Conservation (phyloP, 2,113 vertebrate species). For the Ptychochromis oligacanthus region DNA sequence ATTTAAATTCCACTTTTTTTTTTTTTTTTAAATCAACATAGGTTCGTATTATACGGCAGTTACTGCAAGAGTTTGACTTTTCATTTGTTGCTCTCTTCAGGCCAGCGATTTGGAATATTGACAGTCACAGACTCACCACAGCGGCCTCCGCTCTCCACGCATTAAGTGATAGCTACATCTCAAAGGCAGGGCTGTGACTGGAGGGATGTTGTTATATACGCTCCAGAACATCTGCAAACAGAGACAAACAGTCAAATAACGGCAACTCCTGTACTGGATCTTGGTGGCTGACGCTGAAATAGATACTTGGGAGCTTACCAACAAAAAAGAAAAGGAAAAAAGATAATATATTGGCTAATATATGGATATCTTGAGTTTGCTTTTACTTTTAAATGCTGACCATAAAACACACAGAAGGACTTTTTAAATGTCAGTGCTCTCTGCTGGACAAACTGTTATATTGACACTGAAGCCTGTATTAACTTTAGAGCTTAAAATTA, state of each 20-base stretch:
- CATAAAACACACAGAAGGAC: neutral
- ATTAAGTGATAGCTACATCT: slow-evolving; percentile 96
- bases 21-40: neutral
- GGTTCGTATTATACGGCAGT: neutral
- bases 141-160: slow-evolving; percentile 90
- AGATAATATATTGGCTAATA: too few species aligned
- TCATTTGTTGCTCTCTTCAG: neutral
- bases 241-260: neutral
- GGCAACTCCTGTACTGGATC: neutral
- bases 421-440: rapidly evolving
- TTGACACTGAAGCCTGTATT: neutral
- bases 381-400: neutral
- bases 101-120: neutral
- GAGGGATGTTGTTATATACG: slow-evolving; percentile 98
- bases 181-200: slow-evolving; percentile 87
- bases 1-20: too few species aligned
- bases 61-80: neutral
- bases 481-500: neutral
- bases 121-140: slow-evolving; percentile 84
- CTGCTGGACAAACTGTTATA: rapidly evolving
- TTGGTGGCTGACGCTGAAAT: neutral
- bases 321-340: too few species aligned
- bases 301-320: neutral
- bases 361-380: too few species aligned
- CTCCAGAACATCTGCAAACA: slow-evolving; percentile 93